Conservation (phyloP, 2,113 vertebrate genomes). For the Spea bombifrons region DNA sequence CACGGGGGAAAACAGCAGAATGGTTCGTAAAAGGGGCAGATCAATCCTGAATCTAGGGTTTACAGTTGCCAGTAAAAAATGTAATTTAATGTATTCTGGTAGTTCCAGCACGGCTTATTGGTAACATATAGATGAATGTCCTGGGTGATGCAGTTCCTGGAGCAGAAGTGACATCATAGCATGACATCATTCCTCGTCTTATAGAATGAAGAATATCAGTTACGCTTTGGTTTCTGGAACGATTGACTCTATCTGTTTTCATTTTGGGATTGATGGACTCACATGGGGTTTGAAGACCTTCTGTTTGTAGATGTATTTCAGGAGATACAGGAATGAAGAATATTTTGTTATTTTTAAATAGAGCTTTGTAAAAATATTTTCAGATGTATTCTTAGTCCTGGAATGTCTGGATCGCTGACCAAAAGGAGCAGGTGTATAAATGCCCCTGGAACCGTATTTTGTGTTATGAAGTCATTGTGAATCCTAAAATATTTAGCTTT, state of each 20-base stretch:
- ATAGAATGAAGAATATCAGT: too few species aligned
- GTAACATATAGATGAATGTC: too few species aligned
- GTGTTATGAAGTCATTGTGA: not conserved
- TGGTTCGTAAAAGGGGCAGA: constrained; percentile 6
- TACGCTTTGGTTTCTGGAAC: too few species aligned
- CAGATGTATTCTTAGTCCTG: not conserved
- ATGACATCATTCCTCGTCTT: too few species aligned
- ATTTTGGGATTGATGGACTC: too few species aligned
- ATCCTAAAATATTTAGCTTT: not conserved
- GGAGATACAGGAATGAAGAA: constrained; percentile 18
- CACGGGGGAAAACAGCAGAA: not conserved
- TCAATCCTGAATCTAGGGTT: not conserved
- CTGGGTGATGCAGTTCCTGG: too few species aligned
- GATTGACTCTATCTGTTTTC: too few species aligned
- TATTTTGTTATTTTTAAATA: constrained; percentile 11
- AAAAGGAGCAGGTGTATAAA: constrained; percentile 19
- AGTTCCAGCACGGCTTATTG: too few species aligned
- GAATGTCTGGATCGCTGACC: not conserved
- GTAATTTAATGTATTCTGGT: too few species aligned
- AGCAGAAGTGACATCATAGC: too few species aligned
- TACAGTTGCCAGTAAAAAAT: not conserved
- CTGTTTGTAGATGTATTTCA: constrained; percentile 14
- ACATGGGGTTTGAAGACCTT: not conserved
- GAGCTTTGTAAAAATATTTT: not conserved
- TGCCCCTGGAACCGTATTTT: not conserved